Conservation (phyloP, 2,888 invertebrate species). For the Orthosia gothica region DNA sequence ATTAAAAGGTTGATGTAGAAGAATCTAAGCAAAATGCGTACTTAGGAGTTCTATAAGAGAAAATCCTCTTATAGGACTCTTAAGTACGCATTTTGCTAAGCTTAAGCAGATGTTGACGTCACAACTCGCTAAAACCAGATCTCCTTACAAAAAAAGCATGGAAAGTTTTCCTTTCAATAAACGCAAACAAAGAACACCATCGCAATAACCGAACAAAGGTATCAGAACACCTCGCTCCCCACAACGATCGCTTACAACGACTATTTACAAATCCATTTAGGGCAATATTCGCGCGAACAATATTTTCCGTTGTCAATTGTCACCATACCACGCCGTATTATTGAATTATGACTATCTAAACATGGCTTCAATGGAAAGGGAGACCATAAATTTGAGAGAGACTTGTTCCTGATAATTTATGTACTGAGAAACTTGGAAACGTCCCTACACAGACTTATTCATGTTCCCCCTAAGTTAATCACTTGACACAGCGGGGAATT, state of each 20-base stretch:
- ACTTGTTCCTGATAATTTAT: slow-evolving; percentile 81
- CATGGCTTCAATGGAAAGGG: slow-evolving; percentile 69
- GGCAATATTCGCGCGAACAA: slow-evolving; percentile 67
- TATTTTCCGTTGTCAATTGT: slow-evolving; percentile 74
- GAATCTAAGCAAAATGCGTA: no score
- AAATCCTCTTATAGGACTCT: no score
- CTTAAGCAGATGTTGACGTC: neutral
- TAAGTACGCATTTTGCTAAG: no score
- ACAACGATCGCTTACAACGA: slow-evolving; percentile 38
- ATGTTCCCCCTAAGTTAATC: slow-evolving; percentile 79
- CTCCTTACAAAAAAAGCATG: neutral
- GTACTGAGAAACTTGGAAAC: slow-evolving; percentile 74
- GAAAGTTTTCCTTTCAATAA: slow-evolving; percentile 13
- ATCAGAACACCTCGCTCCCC: slow-evolving; percentile 38
- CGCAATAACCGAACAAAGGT: slow-evolving; percentile 43
- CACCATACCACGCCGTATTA: slow-evolving; percentile 69
- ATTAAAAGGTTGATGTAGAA: no score
- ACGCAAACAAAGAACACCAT: slow-evolving; percentile 31
- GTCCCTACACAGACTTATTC: slow-evolving; percentile 77
- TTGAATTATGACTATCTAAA: slow-evolving; percentile 78
- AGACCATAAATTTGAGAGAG: slow-evolving; percentile 78
- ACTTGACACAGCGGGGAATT: slow-evolving; percentile 75
- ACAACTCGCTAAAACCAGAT: neutral
- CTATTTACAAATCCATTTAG: slow-evolving; percentile 69
- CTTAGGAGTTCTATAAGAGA: no score